Percentiles rank a stretch among this genome's conserved stretches.
Evolutionary conservation across 2,797 vertebrate species (phyloP).

Genomic region (Amblyopsis hoosieri): DNA sequence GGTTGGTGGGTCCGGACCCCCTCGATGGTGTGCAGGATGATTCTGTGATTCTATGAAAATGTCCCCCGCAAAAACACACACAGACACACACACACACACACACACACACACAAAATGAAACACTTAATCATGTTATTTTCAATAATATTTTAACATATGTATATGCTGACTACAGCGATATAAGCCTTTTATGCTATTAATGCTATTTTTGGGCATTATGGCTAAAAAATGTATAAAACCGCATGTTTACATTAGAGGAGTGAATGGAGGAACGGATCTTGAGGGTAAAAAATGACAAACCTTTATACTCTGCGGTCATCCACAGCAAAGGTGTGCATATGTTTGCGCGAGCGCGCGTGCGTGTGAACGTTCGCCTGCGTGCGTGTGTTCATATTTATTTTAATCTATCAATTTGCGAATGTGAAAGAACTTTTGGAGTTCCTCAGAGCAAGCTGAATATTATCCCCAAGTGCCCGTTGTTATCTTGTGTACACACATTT

Average conservation of each 20-base stretch:
- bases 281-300: too few relatives aligned
- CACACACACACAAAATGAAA: too few relatives aligned
- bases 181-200: too few relatives aligned
- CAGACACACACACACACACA: too few relatives aligned
- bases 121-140: too few relatives aligned
- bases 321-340: conserved; percentile 6
- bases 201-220: too few relatives aligned
- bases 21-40: too few relatives aligned
- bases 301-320: not conserved
- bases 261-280: conserved; percentile 19
- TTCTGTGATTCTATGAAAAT: too few relatives aligned
- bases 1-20: not conserved
- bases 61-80: too few relatives aligned
- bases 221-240: not conserved
- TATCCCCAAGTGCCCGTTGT: conserved; percentile 71
- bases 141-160: too few relatives aligned
- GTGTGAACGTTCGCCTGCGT: not conserved
- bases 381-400: conserved; percentile 44
- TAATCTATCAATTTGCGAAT: conserved; percentile 59
- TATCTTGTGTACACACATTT: conserved; percentile 80
- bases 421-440: conserved; percentile 63
- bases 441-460: conserved; percentile 61
- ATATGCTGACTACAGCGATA: too few relatives aligned
- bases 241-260: not conserved
- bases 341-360: conserved; percentile 15